Evolutionary conservation across 1,140 invertebrate species (phyloP), one percentile per base, ranked within the genome.

Genomic region (Drosophila pseudoobscura): DNA sequence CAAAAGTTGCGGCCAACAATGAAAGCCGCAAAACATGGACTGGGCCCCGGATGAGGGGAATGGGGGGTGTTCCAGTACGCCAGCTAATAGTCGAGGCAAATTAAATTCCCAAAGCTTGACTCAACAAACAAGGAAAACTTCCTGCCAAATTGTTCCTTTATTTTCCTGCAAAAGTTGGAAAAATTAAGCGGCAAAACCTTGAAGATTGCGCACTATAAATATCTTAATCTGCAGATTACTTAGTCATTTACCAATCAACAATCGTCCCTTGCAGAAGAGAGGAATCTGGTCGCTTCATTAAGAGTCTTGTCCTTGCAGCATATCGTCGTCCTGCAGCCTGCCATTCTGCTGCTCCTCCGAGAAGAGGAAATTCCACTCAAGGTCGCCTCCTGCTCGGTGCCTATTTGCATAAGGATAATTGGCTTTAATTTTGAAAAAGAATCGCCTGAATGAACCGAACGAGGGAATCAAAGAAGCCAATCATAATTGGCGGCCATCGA

Each of bases 391-490:
- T 60, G 29, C n/a, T 31, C 53, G 15, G 39, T 73, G 45, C 35
- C 65, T 47, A 85, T 84, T 80, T 85, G 64, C 73, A 74, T 63
- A 80, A 61, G 52, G 52, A 76, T 87, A 82, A 85, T 85, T 85
- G 82, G 64, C 60, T 75, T 85, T 85, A 87, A 85, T 85, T 85
- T 63, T 77, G 68, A 85, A 78, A 65, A 47, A 70, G 50, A 69
- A 65, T 70, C 64, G 66, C 69, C 45, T 49, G 44, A 65, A 53
- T 9, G 50, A 54, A 49, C 60, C 7, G 50, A 54, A 49, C 60
- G 46, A 41, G 51, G 50, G 53, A 62, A 51, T 58, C 35, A 47
- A 55, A 64, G 58, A 63, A 76, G 65, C 52, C 63, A 76, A 64
- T 70, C 70, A 85, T 85, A 85, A 85, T 85, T 85, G 69, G 63